Conservation (phyloP, 2,113 vertebrate species). For the Chaetodon auriga region DNA sequence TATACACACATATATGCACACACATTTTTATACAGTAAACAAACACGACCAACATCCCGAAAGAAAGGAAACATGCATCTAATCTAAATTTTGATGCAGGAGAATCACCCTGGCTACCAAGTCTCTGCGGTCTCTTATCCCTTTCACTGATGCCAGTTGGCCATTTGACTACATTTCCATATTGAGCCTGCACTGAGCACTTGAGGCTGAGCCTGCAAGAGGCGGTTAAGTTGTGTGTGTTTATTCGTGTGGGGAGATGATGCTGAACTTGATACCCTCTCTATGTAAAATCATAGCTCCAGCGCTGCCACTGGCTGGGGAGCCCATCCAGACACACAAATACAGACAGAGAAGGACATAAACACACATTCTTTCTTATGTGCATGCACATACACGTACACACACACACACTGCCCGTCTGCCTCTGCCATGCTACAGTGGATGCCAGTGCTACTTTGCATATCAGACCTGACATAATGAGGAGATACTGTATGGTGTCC, state of each 20-base stretch:
- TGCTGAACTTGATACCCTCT: conserved; percentile 28
- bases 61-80: background rate
- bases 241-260: conserved; percentile 29
- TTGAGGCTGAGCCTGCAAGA: conserved; percentile 33
- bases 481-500: conserved; percentile 61
- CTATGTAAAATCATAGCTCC: conserved; percentile 39
- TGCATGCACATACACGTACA: background rate
- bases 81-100: background rate
- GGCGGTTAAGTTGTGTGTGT: conserved; percentile 41
- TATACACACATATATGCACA: conserved; percentile 9
- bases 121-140: conserved; percentile 33
- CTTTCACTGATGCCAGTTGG: conserved; percentile 62
- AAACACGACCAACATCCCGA: background rate
- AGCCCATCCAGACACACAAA: conserved; percentile 23
- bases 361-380: background rate
- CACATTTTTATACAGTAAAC: conserved; percentile 7
- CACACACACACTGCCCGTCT: background rate
- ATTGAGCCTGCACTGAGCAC: conserved; percentile 34
- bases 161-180: conserved; percentile 81
- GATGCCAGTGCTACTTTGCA: conserved; percentile 61
- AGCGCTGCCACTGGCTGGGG: conserved; percentile 2
- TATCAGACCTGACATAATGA: conserved; percentile 67
- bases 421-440: conserved; percentile 32
- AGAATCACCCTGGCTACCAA: conserved; percentile 10
- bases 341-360: conserved; percentile 10